These are phyloP conservation scores for Entomobrya proxima DNA, from an alignment of 2,888 invertebrate genomes.

Conservation along the genomic window DNA sequence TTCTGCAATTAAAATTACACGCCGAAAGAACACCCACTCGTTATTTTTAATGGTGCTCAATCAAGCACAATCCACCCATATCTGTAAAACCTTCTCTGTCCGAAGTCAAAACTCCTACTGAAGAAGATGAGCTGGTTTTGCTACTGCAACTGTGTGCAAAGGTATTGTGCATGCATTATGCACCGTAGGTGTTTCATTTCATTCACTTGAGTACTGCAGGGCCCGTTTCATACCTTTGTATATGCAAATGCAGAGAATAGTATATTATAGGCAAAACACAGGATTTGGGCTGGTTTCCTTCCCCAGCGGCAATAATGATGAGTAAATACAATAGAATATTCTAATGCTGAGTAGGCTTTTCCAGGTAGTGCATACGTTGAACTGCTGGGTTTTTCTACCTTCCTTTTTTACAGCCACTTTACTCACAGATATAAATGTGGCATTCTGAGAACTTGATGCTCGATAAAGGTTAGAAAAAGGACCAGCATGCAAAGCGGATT, in stretches of 20 bases:
- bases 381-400: too few relatives aligned
- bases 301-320: too few relatives aligned
- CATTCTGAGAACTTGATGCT: too few relatives aligned
- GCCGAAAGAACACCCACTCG: background rate
- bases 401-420: too few relatives aligned
- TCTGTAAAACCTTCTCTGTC: background rate
- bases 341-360: too few relatives aligned
- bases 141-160: background rate
- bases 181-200: background rate
- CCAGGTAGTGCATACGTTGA: too few relatives aligned
- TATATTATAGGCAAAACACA: too few relatives aligned
- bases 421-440: too few relatives aligned
- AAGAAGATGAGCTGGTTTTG: slow-evolving; percentile 34
- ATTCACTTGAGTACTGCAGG: background rate
- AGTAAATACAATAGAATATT: too few relatives aligned
- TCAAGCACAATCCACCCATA: background rate
- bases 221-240: background rate
- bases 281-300: background rate
- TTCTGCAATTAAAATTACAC: background rate
- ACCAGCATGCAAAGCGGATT: too few relatives aligned
- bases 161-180: too few relatives aligned
- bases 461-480: too few relatives aligned
- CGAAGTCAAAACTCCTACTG: slow-evolving; percentile 57
- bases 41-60: background rate
- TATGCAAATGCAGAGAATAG: background rate